phyloP scores from a whole-genome alignment of 2,113 vertebrate genomes.

The Harpagus bidentatus region DNA sequence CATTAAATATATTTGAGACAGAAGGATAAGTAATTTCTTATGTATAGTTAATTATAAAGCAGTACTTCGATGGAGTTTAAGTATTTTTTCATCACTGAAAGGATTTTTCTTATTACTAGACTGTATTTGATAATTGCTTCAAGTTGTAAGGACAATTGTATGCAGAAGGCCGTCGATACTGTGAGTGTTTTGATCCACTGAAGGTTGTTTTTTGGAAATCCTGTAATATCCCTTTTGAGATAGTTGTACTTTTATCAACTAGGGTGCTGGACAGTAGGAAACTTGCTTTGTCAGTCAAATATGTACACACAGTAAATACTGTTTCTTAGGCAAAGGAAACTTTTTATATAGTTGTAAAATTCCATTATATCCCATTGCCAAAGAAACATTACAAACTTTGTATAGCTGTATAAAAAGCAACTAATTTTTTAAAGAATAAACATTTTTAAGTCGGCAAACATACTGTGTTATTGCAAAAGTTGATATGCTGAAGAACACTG shows the following conservation, averaged over 20 bases:
- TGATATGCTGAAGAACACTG: slow-evolving; percentile 67
- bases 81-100: slow-evolving; percentile 88
- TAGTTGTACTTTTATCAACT: slow-evolving; percentile 75
- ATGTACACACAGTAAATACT: slow-evolving; percentile 80
- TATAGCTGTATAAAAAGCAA: slow-evolving; percentile 86
- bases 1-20: slow-evolving; percentile 83
- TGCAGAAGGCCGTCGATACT: slow-evolving; percentile 86
- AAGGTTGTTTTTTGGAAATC: slow-evolving; percentile 81
- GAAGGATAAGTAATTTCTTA: slow-evolving; percentile 79
- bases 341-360: slow-evolving; percentile 87
- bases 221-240: slow-evolving; percentile 75
- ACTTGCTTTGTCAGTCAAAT: slow-evolving; percentile 73
- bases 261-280: slow-evolving; percentile 78
- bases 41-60: slow-evolving; percentile 80
- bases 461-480: slow-evolving; percentile 75
- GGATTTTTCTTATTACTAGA: slow-evolving; percentile 83
- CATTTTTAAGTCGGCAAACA: slow-evolving; percentile 80
- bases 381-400: slow-evolving; percentile 82
- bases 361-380: slow-evolving; percentile 85
- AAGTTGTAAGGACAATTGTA: slow-evolving; percentile 74
- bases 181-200: slow-evolving; percentile 85
- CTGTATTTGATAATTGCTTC: slow-evolving; percentile 84
- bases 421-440: slow-evolving; percentile 85
- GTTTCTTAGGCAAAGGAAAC: slow-evolving; percentile 84
- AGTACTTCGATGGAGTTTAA: slow-evolving; percentile 81